Evolutionary conservation across 2,888 invertebrate species (phyloP).

Genomic region (Galerucella nymphaeae): DNA sequence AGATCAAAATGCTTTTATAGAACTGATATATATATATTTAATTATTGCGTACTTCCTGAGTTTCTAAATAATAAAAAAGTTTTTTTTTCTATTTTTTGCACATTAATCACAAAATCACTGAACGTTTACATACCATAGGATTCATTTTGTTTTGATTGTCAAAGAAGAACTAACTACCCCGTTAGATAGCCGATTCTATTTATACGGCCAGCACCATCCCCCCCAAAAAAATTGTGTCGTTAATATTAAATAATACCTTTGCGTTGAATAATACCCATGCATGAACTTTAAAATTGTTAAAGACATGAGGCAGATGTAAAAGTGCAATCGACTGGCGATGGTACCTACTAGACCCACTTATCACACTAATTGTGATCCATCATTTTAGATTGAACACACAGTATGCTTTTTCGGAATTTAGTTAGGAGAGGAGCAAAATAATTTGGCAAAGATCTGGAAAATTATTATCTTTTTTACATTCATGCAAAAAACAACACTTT

Average conservation of each 20-base stretch:
- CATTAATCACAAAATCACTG: background rate
- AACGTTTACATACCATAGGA: conserved; percentile 3
- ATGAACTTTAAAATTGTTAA: conserved; percentile 51
- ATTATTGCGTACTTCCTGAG: too few species aligned
- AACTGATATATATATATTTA: too few species aligned
- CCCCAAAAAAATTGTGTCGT: conserved; percentile 11
- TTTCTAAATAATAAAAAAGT: too few species aligned
- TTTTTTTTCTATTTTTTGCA: too few species aligned
- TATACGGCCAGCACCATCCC: conserved; percentile 11
- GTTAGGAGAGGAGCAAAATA: too few species aligned
- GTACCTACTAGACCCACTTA: conserved; percentile 19
- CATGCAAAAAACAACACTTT: too few species aligned
- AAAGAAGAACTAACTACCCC: conserved; percentile 13
- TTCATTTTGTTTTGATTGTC: conserved; percentile 3
- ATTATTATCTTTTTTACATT: too few species aligned
- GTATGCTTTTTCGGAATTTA: too few species aligned
- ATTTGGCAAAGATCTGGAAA: too few species aligned
- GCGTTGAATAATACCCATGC: conserved; percentile 45
- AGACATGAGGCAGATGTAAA: conserved; percentile 36
- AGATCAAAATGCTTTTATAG: too few species aligned
- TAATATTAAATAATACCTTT: conserved; percentile 47
- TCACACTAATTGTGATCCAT: background rate
- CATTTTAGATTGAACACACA: background rate
- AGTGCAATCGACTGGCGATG: conserved; percentile 36
- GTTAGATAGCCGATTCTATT: background rate